A percentile compares a stretch with the other conserved stretches of the same genome.
These are phyloP conservation scores for Mnemiopsis leidyi DNA, from an alignment of 37 sponge, comb jelly and placozoan species.

Conservation along the genomic window DNA sequence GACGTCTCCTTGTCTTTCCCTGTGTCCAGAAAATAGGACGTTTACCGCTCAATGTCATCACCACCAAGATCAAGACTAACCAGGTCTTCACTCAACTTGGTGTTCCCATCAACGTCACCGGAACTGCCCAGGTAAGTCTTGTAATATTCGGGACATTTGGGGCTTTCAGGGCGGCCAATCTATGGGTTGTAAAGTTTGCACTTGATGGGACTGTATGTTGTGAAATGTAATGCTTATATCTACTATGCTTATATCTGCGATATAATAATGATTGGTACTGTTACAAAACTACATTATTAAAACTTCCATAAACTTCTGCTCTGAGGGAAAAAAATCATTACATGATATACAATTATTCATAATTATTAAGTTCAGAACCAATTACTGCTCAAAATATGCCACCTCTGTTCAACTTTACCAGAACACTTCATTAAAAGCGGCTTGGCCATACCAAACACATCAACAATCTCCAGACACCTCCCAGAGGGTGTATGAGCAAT, in stretches of 20 bases:
- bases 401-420: not conserved
- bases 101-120: constrained; percentile 71
- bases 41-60: constrained; percentile 66
- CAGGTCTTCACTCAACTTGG: constrained; percentile 68
- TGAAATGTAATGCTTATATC: no score
- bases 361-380: constrained; percentile 34
- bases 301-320: no score
- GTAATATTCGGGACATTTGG: no score
- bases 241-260: no score
- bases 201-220: no score
- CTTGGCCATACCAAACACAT: not conserved
- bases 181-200: no score
- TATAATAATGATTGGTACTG: no score
- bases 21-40: constrained; percentile 62
- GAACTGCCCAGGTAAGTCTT: constrained; percentile 66
- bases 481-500: not conserved
- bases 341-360: no score
- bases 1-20: constrained; percentile 63
- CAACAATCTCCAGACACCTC: not conserved
- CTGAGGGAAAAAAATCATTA: no score
- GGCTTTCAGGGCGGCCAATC: no score
- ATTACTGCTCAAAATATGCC: not conserved
- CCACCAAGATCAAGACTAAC: constrained; percentile 32
- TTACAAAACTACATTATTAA: no score
- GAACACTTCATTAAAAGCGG: not conserved